Base-by-base conservation (phyloP, 2,888 invertebrate species). In the Hemistola chrysoprasaria region DNA sequence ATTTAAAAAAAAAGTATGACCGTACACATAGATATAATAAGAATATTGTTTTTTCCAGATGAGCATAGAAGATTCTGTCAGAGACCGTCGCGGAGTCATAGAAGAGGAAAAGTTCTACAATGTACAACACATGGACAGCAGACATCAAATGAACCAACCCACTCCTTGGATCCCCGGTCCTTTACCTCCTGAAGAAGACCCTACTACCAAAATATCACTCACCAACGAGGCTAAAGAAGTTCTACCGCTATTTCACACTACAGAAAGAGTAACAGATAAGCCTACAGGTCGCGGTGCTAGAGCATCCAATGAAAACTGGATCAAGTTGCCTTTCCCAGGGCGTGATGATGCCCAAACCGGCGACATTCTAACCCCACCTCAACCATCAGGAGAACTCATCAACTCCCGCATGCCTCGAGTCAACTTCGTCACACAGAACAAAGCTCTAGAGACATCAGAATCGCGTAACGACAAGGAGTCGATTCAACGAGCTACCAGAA, bases 351-450 rank as follows among this genome's bases (percentile, higher is more conserved):
- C 69, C 38, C 68, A 74, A 35, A 62, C 75, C 52, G 78, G 82
- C 21, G 81, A 87, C 34, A 78, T 86, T n/a, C 71, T 91, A 1
- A 82, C 90, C 0, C 90, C 91, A 20, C 87, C 91, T 0, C 80
- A 88, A 53, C 85, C 90, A 3, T 88, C 88, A 1, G 90, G 90
- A 40, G 92, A 92, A 9, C 76, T 90, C 1, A 81, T 90, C 11
- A 90, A 88, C 59, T 86, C 91, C 2, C 76, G 92, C 54, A 92
- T 92, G 74, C 92, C 93, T 0, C 73, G 92, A 56, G 92, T 93
- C 1, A 92, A 93, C 68, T 93, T 93, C 56, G 91, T 93, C 7
- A 93, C 93, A 0, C 92, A 92, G 62, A 90, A 91, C 48, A 90
- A 91, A 78, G 68, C 71, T 1, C 56, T 90, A 11, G 87, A 90